A percentile compares a stretch with the other conserved stretches of the same genome.
Conservation (phyloP, 2,797 vertebrate species). For the Lepus townsendii region DNA sequence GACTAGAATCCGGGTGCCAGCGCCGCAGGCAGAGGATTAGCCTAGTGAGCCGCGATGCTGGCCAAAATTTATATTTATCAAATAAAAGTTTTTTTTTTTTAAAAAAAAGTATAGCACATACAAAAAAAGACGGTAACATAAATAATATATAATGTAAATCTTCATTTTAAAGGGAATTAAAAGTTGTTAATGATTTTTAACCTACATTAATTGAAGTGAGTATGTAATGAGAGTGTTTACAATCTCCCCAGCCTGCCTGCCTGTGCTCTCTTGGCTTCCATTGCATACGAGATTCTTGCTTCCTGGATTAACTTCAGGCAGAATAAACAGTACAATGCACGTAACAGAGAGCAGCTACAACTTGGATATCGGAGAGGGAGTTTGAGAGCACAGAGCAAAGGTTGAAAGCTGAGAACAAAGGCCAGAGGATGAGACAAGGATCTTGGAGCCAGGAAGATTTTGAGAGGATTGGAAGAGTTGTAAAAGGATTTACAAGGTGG, state of each 20-base stretch:
- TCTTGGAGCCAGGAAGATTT: rapidly evolving
- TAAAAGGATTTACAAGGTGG: background rate
- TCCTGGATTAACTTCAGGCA: background rate
- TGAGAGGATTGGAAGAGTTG: background rate
- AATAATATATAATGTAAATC: background rate
- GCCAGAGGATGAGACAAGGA: background rate
- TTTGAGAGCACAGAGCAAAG: background rate
- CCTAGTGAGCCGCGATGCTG: too few species aligned
- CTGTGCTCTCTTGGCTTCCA: background rate
- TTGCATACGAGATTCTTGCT: background rate
- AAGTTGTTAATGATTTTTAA: background rate
- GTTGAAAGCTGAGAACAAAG: rapidly evolving
- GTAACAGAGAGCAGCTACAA: background rate
- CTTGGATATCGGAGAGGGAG: background rate
- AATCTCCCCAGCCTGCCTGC: background rate
- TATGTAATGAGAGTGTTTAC: background rate
- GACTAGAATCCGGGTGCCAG: too few species aligned
- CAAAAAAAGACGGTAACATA: too few species aligned
- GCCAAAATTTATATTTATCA: too few species aligned
- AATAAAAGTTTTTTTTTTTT: too few species aligned
- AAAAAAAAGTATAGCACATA: too few species aligned
- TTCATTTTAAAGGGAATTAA: background rate
- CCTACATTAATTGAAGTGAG: background rate
- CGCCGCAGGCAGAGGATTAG: too few species aligned
- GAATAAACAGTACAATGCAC: background rate